Conservation (phyloP, 2,113 vertebrate genomes). For the Vombatus ursinus region DNA sequence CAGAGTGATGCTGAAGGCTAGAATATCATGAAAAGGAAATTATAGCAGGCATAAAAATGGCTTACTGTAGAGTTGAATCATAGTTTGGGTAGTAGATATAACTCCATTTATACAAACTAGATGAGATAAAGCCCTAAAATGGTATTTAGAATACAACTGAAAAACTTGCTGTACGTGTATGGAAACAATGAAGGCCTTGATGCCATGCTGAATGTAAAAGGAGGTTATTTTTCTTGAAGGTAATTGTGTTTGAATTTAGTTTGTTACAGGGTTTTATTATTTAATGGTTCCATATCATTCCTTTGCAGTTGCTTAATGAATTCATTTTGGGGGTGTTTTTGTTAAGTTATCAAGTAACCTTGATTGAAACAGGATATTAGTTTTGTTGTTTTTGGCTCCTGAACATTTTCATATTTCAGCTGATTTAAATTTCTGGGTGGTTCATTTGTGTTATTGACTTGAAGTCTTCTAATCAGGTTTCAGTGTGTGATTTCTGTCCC, state of each 20-base stretch:
- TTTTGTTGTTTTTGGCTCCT: constrained; percentile 30
- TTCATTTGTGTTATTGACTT: constrained; percentile 5
- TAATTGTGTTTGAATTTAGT: constrained; percentile 44
- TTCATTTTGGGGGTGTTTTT: constrained; percentile 48
- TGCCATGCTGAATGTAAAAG: constrained; percentile 14
- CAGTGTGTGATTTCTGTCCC: neutral
- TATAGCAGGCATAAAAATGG: constrained; percentile 67
- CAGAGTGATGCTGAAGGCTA: constrained; percentile 64
- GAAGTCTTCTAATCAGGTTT: neutral
- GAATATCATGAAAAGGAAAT: constrained; percentile 72
- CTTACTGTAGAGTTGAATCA: constrained; percentile 71
- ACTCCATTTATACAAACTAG: constrained; percentile 22
- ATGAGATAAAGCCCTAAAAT: constrained; percentile 47
- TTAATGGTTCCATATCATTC: neutral
- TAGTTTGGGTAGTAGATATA: constrained; percentile 50
- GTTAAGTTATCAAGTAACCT: constrained; percentile 33
- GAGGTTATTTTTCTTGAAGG: neutral
- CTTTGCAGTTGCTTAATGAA: neutral
- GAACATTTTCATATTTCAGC: constrained; percentile 29
- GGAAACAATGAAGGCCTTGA: constrained; percentile 5
- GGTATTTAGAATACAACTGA: constrained; percentile 32
- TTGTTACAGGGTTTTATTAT: constrained; percentile 27
- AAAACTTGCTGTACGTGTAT: neutral
- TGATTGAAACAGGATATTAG: constrained; percentile 11
- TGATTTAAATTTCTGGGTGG: constrained; percentile 32